Percentiles rank a stretch among this genome's conserved stretches.
These are phyloP conservation scores for Drymodes brunneopygia DNA, from an alignment of 2,113 vertebrate genomes.

Conservation along the genomic window DNA sequence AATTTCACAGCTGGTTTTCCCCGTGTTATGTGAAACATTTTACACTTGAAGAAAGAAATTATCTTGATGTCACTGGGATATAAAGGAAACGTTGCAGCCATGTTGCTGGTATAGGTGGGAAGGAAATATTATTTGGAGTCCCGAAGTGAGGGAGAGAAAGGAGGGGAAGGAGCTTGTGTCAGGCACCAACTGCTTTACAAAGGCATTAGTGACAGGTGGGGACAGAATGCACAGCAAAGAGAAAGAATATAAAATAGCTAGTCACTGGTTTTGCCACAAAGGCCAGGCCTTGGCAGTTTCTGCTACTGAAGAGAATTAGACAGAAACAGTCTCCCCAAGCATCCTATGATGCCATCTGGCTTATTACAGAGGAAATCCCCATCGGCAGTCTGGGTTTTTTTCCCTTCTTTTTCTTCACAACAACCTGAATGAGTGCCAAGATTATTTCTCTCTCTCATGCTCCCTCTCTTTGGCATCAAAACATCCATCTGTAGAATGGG, in stretches of 20 bases:
- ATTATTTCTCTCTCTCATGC: conserved; percentile 45
- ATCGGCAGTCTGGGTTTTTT: conserved; percentile 45
- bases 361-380: conserved; percentile 67
- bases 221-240: conserved; percentile 12
- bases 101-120: not conserved
- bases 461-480: conserved; percentile 6
- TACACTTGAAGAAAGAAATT: not conserved
- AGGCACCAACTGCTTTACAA: not conserved
- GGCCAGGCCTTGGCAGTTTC: conserved; percentile 46
- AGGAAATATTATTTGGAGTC: not conserved
- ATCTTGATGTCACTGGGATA: not conserved
- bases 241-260: conserved; percentile 57
- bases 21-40: not conserved
- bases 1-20: not conserved
- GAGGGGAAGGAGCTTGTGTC: not conserved
- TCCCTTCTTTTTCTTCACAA: conserved; percentile 30
- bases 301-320: conserved; percentile 49
- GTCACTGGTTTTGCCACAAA: conserved; percentile 43
- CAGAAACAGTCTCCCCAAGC: conserved; percentile 53
- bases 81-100: not conserved
- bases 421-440: conserved; percentile 50
- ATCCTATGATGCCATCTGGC: conserved; percentile 68
- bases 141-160: not conserved
- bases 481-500: not conserved
- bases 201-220: conserved; percentile 39